phyloP scores from a whole-genome alignment of 1,140 invertebrate species.

The Archivesica marissinica region DNA sequence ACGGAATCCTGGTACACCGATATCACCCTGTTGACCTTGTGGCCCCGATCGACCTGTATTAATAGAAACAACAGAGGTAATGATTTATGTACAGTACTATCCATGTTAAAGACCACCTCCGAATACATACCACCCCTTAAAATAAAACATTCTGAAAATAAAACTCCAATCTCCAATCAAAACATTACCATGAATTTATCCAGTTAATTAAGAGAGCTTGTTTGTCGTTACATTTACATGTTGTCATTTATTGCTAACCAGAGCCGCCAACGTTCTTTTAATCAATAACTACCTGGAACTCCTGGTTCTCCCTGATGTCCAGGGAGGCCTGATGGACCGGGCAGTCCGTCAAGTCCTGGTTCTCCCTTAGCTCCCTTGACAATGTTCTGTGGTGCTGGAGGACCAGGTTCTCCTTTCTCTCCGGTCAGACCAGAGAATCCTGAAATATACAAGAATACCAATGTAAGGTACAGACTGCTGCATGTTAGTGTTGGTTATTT shows the following conservation, averaged over 20 bases:
- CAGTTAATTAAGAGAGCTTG: no score
- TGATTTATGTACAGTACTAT: constrained; percentile 16
- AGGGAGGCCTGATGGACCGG: constrained; percentile 56
- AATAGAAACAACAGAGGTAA: constrained; percentile 50
- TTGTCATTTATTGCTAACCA: no score
- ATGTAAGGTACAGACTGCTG: background rate
- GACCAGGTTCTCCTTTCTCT: constrained; percentile 66
- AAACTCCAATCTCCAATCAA: no score
- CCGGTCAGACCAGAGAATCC: constrained; percentile 68
- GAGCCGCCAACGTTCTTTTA: no score
- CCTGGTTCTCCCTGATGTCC: constrained; percentile 57
- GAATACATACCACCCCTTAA: no score
- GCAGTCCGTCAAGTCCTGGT: constrained; percentile 64
- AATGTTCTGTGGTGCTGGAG: constrained; percentile 26
- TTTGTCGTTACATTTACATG: no score
- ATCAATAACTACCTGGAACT: constrained; percentile 39
- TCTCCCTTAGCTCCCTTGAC: constrained; percentile 57
- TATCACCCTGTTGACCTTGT: constrained; percentile 71
- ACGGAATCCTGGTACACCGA: constrained; percentile 65
- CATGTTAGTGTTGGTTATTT: background rate
- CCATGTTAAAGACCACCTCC: no score
- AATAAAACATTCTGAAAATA: no score
- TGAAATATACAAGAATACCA: constrained; percentile 1
- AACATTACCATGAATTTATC: no score
- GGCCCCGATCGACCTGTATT: constrained; percentile 59